A percentile compares a stretch with the other conserved stretches of the same genome.
Evolutionary conservation across 2,113 vertebrate species (phyloP).

Genomic region (Pterocles orientalis): DNA sequence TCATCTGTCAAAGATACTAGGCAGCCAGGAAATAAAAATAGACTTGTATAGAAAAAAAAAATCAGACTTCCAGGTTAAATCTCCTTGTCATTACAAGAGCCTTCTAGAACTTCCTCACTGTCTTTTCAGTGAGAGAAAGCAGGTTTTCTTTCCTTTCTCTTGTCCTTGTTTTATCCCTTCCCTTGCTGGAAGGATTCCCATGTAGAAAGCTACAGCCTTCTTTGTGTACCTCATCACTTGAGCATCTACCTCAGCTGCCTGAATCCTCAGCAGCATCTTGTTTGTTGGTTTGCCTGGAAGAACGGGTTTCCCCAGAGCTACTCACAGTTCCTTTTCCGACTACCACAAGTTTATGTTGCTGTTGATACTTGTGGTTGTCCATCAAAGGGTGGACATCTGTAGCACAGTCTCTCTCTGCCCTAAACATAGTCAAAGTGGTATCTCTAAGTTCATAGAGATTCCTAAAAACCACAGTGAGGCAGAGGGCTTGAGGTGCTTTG

Average conservation of each 20-base stretch:
- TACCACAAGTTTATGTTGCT: not conserved
- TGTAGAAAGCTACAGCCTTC: not conserved
- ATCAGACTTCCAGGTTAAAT: not conserved
- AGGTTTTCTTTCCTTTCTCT: not conserved
- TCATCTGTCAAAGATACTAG: not conserved
- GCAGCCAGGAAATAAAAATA: not conserved
- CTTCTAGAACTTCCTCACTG: not conserved
- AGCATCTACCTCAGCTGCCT: not conserved
- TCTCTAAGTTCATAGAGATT: not conserved
- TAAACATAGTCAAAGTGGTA: not conserved
- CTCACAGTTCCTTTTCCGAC: not conserved
- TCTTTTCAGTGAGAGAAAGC: not conserved
- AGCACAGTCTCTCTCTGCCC: not conserved
- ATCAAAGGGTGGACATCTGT: not conserved
- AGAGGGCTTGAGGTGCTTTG: not conserved
- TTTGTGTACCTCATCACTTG: not conserved
- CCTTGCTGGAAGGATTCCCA: not conserved
- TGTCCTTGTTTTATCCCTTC: not conserved
- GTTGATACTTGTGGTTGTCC: not conserved
- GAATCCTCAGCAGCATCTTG: not conserved
- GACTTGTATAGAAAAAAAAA: not conserved
- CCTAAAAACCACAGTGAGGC: not conserved
- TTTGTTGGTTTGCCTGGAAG: not conserved
- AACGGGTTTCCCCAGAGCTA: not conserved
- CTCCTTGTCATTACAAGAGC: not conserved